phyloP scores from a whole-genome alignment of 2,888 invertebrate species.

The Diaperis boleti region DNA sequence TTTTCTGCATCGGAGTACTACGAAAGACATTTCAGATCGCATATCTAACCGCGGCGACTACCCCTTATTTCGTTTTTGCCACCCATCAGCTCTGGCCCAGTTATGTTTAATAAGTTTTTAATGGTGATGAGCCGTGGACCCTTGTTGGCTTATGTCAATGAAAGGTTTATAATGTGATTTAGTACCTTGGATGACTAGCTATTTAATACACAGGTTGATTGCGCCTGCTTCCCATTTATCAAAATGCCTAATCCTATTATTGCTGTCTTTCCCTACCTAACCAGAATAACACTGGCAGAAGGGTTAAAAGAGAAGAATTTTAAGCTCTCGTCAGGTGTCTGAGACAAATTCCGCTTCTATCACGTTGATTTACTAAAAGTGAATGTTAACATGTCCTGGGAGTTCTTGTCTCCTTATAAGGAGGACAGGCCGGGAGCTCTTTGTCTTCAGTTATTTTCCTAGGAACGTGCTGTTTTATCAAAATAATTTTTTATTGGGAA shows the following conservation, averaged over 20 bases:
- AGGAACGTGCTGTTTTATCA: slow-evolving; percentile 27
- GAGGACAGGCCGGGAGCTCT: slow-evolving; percentile 20
- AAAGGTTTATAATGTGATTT: slow-evolving; percentile 27
- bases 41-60: slow-evolving; percentile 22
- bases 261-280: background rate
- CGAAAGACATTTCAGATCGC: slow-evolving; percentile 26
- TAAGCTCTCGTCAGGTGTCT: slow-evolving; percentile 27
- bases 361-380: slow-evolving; percentile 12
- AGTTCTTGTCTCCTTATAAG: slow-evolving; percentile 29
- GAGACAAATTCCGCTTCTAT: background rate
- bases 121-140: slow-evolving; percentile 6
- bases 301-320: slow-evolving; percentile 25
- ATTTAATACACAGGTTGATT: slow-evolving; percentile 26
- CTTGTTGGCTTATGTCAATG: slow-evolving; percentile 24
- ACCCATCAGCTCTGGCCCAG: slow-evolving; percentile 23
- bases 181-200: slow-evolving; percentile 19
- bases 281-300: background rate
- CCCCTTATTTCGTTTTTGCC: slow-evolving; percentile 25
- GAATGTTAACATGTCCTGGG: slow-evolving; percentile 19
- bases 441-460: slow-evolving; percentile 30
- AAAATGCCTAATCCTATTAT: slow-evolving; percentile 22
- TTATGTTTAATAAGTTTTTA: slow-evolving; percentile 23
- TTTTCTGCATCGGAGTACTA: slow-evolving; percentile 31
- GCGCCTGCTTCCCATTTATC: slow-evolving; percentile 13
- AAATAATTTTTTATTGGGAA: slow-evolving; percentile 29